Conservation (phyloP, 2,113 vertebrate species). For the Xenopus laevis region DNA sequence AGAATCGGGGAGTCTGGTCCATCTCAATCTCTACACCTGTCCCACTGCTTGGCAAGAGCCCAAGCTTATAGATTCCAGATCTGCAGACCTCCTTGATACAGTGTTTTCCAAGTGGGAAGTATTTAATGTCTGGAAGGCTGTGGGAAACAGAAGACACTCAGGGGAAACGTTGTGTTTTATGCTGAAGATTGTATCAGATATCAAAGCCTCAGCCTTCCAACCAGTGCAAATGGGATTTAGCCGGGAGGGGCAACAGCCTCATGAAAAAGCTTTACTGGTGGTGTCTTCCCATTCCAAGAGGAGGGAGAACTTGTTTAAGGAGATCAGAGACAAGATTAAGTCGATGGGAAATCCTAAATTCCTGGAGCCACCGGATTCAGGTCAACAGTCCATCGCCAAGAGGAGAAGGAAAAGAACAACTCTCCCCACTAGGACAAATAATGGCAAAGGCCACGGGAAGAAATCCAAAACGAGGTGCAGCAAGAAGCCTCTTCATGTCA, state of each 20-base stretch:
- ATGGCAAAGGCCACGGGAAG: constrained; percentile 61
- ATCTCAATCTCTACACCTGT: constrained; percentile 70
- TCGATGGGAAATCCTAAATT: constrained; percentile 55
- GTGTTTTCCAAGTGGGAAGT: constrained; percentile 68
- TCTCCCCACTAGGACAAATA: constrained; percentile 50
- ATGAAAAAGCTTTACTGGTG: constrained; percentile 75
- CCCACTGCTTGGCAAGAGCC: constrained; percentile 38
- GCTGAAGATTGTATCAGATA: constrained; percentile 61
- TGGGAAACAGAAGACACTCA: constrained; percentile 53
- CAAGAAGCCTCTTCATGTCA: constrained; percentile 76
- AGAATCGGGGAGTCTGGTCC: constrained; percentile 54
- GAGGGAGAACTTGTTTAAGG: constrained; percentile 75
- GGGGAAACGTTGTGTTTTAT: constrained; percentile 64
- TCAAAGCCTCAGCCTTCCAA: constrained; percentile 49
- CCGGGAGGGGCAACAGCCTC: constrained; percentile 47
- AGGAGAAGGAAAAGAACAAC: constrained; percentile 59
- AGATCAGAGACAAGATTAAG: constrained; percentile 74
- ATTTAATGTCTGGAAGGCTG: constrained; percentile 70
- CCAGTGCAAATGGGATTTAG: constrained; percentile 65
- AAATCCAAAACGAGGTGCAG: constrained; percentile 73
- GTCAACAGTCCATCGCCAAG: constrained; percentile 47
- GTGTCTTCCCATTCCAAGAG: constrained; percentile 67
- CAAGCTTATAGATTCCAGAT: constrained; percentile 63
- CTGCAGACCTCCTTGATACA: constrained; percentile 56
- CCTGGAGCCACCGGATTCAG: constrained; percentile 45